Base-by-base conservation (phyloP, 1,140 invertebrate genomes). In the Adelges cooleyi region DNA sequence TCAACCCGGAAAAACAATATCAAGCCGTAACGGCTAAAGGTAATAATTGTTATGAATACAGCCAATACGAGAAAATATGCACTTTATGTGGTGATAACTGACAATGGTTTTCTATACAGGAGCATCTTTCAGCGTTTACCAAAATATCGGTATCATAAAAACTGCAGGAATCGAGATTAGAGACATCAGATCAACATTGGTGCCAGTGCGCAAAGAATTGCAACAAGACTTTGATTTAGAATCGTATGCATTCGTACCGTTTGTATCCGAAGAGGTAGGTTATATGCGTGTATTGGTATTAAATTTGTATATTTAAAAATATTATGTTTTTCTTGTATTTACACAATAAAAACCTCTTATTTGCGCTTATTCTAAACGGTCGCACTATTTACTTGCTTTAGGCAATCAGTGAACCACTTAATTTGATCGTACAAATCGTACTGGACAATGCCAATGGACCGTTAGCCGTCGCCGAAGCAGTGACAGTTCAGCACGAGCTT, bases 171-270 rank as follows among this genome's bases (percentile, higher is more conserved):
- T 67, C 2, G 66, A 67, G 10, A 50, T 67, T 25, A 49, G 42
- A 22, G 66, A 56, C 1, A 3, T 67, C 11, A 51, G 54, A 22
- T 67, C 66, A 3, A 59, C 15, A 33, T 36, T 67, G 23, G 54
- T 67, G 0, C 48, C 66, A 9, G 5, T 59, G 15, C 44, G 66
- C 23, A 66, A 66, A 56, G 40, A 67, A 51, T n/a, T 49, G 51
- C 29, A 54, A 40, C 29, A 67, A 51, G 1, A 18, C 27, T 38
- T 56, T 10, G 44, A 62, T 40, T 38, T 67, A 5, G 38, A 56
- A 18, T 46, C 44, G 27, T 67, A 54, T 11, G 10, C 18, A 25
- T 67, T 67, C 51, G 3, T 62, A 1, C 54, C 66, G 13, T 49
- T 50, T 25, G 2, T 42, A 0, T 62, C 29, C 6, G 33, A 62